Evolutionary conservation across 2,797 vertebrate genomes (phyloP), one percentile per base, ranked within the genome.

Genomic region (Phrynocephalus vlangalii): DNA sequence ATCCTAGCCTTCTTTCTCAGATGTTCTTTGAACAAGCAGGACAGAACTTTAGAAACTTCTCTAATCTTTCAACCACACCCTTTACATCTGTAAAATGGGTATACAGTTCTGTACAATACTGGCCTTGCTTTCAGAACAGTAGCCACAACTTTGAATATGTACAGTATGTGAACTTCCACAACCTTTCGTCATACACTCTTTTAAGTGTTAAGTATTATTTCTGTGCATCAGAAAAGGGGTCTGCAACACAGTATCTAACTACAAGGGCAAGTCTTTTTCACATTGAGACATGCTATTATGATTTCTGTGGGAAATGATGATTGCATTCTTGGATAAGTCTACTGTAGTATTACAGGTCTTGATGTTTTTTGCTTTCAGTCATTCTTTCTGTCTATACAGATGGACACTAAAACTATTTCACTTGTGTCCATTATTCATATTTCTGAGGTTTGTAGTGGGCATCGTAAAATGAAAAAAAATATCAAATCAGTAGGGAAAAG

Each of bases 381-480:
- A 70, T 44, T 38, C 60, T 77, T 56, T 77, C 24, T 75, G 52
- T 52, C 8, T 6, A 38, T 1, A 30, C 44, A 24, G 26, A 76
- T 28, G 87, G 81, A 81, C 86, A 26, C 30, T 81, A 2, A 0
- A 33, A 30, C 56, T 48, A 11, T 5, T 52, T 44, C 24, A 3
- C 0, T 24, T 72, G 1, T 1, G 0, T 9, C 6, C 0, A 1
- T n/a, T 24, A 0, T 2, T 44, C 75, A 16, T 5, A 16, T 86
- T 30, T 33, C 20, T 60, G 77, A 70, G 60, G 9, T 70, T 2
- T 44, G 8, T 18, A 13, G 22, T 16, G 11, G 67, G 22, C 38
- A 66, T 71, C 20, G 33, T 15, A 56, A 52, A 56, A 44, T 75
- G 22, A 48, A 22, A 56, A 30, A 33, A n/a, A 33, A 79, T n/a